Evolutionary conservation across 64 coral and sea anemone species (phyloP).

Genomic region (Anthopleura sola): DNA sequence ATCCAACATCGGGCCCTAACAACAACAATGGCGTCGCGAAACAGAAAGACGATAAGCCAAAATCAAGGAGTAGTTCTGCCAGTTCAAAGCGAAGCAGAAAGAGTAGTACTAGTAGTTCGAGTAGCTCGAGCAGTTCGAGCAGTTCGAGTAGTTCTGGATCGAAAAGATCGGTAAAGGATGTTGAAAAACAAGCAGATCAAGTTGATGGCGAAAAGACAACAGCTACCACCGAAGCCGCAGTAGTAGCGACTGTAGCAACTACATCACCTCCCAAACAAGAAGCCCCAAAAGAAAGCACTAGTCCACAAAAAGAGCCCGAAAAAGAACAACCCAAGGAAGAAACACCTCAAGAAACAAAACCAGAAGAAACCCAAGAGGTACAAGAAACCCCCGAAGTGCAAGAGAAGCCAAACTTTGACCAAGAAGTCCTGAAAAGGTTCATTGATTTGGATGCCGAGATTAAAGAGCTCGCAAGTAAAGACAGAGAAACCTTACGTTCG

Average conservation of each 20-base stretch:
- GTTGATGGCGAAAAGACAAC: constrained; percentile 1
- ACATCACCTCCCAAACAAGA: background rate
- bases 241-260: background rate
- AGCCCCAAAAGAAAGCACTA: background rate
- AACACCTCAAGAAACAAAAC: constrained; percentile 1
- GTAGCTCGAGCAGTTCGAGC: constrained; percentile 21
- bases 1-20: background rate
- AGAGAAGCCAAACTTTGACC: constrained; percentile 83
- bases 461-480: constrained; percentile 52
- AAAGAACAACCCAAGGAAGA: constrained; percentile 11
- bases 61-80: background rate
- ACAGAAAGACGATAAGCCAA: background rate
- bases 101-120: constrained; percentile 3
- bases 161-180: constrained; percentile 36
- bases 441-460: constrained; percentile 70
- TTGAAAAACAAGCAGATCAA: constrained; percentile 1
- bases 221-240: background rate
- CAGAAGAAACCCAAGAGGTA: background rate
- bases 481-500: constrained; percentile 40
- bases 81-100: constrained; percentile 23
- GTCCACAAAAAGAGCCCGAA: background rate
- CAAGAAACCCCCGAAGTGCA: background rate
- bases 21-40: background rate
- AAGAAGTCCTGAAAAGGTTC: constrained; percentile 76
- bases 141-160: constrained; percentile 51